phyloP scores from a whole-genome alignment of 2,797 vertebrate genomes.

The Hephaestus fuliginosus region DNA sequence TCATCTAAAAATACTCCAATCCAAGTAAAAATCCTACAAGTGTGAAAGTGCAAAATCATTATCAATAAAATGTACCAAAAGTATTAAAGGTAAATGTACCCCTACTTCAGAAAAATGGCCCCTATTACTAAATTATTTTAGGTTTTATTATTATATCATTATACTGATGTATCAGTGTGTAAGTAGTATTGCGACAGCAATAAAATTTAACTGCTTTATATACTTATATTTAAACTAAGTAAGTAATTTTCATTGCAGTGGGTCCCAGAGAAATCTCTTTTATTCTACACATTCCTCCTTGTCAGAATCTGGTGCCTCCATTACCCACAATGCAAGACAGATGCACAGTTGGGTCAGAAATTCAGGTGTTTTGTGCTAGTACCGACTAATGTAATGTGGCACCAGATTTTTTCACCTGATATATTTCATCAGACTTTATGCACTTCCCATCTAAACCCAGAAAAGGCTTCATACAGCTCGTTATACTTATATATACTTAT shows the following conservation, averaged over 20 bases:
- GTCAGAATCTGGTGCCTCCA: not conserved
- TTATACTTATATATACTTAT: no score
- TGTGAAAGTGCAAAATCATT: not conserved
- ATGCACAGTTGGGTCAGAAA: not conserved
- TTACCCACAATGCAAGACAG: not conserved
- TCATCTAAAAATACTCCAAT: not conserved
- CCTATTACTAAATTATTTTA: not conserved
- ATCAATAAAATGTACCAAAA: not conserved
- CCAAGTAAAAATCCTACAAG: not conserved
- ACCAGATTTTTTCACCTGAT: not conserved
- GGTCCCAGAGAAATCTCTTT: not conserved
- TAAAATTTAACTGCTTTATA: not conserved
- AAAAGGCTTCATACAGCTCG: not conserved
- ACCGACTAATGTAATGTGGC: not conserved
- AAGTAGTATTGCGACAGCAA: not conserved
- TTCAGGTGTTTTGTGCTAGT: not conserved
- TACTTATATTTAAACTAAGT: no score
- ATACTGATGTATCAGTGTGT: not conserved
- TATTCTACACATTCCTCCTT: not conserved
- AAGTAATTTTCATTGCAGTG: not conserved
- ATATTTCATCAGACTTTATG: not conserved
- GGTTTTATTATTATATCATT: slow-evolving; percentile 1
- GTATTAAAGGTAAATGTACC: not conserved
- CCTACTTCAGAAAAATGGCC: not conserved
- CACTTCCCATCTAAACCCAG: not conserved